Evolutionary conservation across 1,140 invertebrate species (phyloP), one percentile per base, ranked within the genome.

Genomic region (Drosophila novamexicana): DNA sequence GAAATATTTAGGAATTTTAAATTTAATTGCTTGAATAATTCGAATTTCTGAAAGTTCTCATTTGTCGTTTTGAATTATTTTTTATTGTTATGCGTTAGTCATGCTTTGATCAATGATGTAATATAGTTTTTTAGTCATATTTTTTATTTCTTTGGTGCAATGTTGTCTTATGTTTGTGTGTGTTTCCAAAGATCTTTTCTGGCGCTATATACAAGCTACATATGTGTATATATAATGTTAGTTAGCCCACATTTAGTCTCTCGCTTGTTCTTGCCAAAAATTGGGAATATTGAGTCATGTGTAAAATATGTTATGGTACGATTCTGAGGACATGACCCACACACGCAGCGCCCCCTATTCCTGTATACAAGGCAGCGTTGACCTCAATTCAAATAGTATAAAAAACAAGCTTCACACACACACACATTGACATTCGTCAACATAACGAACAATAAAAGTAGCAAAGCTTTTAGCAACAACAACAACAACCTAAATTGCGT

Each of bases 401-500:
- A 39, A 16, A 50, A 57, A 65, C 53, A 58, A 57, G 44, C 64
- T 59, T 32, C 50, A 22, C 7, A 12, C 10, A 42, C 16, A 49
- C 62, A 42, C n/a, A 40, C 52, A 52, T 7, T 42, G 54, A n/a
- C 39, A 44, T 49, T 61, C 54, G 49, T 52, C 62, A 72, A 39
- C 37, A 58, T 53, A 52, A 59, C 36, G 37, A 56, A 39, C 68
- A 71, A 71, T 74, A 50, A 62, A 62, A 69, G 22, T 63, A 49
- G 45, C 42, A 56, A 57, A 69, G 65, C 68, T 71, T 40, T 64
- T 57, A 70, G 59, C 56, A 54, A 16, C 36, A 70, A 37, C 67
- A 49, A 52, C 7, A 63, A 40, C 39, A 70, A 61, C 3, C 29
- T 37, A 68, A 73, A 79, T 86, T 86, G 82, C 79, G 80, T 82